Base-by-base conservation (phyloP, 2,888 invertebrate species). In the Petrolisthes manimaculis region DNA sequence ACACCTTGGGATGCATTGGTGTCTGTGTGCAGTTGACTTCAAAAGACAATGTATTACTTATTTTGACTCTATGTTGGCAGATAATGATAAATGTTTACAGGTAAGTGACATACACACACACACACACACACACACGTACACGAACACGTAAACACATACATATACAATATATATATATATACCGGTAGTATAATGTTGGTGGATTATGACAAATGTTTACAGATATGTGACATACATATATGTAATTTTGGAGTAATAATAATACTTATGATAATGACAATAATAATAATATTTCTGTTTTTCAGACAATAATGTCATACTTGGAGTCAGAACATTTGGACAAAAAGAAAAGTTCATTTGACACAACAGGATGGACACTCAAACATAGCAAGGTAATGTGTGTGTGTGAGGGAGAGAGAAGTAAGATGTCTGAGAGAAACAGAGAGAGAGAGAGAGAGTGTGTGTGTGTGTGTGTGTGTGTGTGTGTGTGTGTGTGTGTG, bases 401-500 rank as follows among this genome's bases (percentile, higher is more conserved):
- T 37, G 37, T 37, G 37, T 37, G 37, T 37, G 37, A 37, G 37
- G 37, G 37, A 37, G 37, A 37, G 2, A 2, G 37, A 37, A 2
- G 37, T 37, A 37, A 37, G 37, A 2, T 37, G 37, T 37, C 37
- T 37, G 37, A 37, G 37, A n/a, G n/a, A n/a, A n/a, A n/a, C n/a
- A n/a, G n/a, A n/a, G n/a, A n/a, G n/a, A n/a, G n/a, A n/a, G n/a
- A n/a, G n/a, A n/a, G n/a, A n/a, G n/a, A n/a, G n/a, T 75, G 5
- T 75, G 21, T 75, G 37, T 75, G 37, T 75, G 37, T 75, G 21
- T 75, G 37, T 75, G 37, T 75, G 37, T 75, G 21, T 75, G 37
- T 75, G 21, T 75, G 37, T 75, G 37, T 75, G 37, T 75, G 21
- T 75, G 37, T 75, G 21, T 75, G 37, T 75, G 37, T 75, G 37